Evolutionary conservation across 2,888 invertebrate species (phyloP).

Genomic region (Lottia gigantea): DNA sequence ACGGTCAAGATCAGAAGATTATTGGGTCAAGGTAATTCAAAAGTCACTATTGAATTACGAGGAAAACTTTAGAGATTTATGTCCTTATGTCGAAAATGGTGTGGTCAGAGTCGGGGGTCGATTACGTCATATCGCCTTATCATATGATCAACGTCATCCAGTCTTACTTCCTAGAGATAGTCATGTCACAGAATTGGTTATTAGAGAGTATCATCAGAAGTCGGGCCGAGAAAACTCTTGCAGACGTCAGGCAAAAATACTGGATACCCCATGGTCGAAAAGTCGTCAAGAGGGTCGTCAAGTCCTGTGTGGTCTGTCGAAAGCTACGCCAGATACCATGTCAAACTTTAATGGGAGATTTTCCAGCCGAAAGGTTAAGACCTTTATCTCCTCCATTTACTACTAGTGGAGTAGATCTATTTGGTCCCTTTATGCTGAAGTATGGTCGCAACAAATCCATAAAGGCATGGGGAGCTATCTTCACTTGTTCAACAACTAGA

Average conservation of each 20-base stretch:
- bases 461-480: constrained; percentile 19
- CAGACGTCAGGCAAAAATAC: neutral
- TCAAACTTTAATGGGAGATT: constrained; percentile 17
- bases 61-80: constrained; percentile 3
- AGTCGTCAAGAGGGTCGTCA: constrained; percentile 8
- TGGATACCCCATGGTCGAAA: constrained; percentile 17
- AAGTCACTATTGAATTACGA: too few relatives aligned
- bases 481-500: constrained; percentile 19
- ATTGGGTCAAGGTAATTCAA: too few relatives aligned
- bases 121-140: neutral
- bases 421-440: constrained; percentile 18
- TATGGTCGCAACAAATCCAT: constrained; percentile 17
- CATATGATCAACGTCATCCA: constrained; percentile 13
- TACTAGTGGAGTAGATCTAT: constrained; percentile 15
- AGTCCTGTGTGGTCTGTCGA: constrained; percentile 16
- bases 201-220: constrained; percentile 11
- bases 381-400: constrained; percentile 15
- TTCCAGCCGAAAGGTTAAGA: constrained; percentile 12
- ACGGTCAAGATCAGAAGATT: neutral
- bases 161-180: neutral
- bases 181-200: constrained; percentile 13
- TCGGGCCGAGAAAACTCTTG: constrained; percentile 12
- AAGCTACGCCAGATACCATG: constrained; percentile 12
- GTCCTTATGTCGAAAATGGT: constrained; percentile 13
- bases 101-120: constrained; percentile 12